Evolutionary conservation across 2,113 vertebrate species (phyloP), one percentile per base, ranked within the genome.

Genomic region (Martes martes): DNA sequence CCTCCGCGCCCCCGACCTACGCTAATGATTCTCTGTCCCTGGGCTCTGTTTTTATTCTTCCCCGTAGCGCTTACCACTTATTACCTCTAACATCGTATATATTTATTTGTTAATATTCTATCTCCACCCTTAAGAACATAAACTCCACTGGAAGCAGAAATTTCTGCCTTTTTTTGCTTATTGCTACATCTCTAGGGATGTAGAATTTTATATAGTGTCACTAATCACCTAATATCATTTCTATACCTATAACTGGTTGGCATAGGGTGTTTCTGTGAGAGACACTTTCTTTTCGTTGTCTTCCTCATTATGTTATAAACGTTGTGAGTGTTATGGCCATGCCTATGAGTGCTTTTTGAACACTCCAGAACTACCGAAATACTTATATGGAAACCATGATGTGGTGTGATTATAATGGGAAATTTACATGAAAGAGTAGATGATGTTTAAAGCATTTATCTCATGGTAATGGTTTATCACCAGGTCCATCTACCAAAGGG

Each of bases 81-180:
- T 50, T 26, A 33, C 10, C 42, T 26, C 28, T 55, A 45, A 55
- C 31, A 23, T 28, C 21, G 5, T 61, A n/a, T 28, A 10, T 57
- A 19, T 61, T 4, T 57, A 52, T 39, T 36, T 89, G 36, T 39
- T 73, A 71, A 33, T 80, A 74, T 65, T 85, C 50, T 83, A 14
- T 89, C 45, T 96, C n/a, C 21, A 87, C 31, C 81, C 9, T 80
- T 79, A 52, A 73, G 74, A 95, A 84, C 28, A 63, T 47, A 84
- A 82, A 74, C 11, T 47, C 59, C 59, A 63, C 6, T 39, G 16
- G 88, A 28, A 93, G 33, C 10, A 78, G 19, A 15, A 6, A 33
- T 16, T 76, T 90, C 61, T 31, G 39, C 85, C 18, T 67, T 65
- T 86, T 86, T 91, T 79, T 96, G 82, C 87, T 94, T 94, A 90